These are phyloP conservation scores for Listrodromus nycthemerus DNA, from an alignment of 2,888 invertebrate species.

Conservation along the genomic window DNA sequence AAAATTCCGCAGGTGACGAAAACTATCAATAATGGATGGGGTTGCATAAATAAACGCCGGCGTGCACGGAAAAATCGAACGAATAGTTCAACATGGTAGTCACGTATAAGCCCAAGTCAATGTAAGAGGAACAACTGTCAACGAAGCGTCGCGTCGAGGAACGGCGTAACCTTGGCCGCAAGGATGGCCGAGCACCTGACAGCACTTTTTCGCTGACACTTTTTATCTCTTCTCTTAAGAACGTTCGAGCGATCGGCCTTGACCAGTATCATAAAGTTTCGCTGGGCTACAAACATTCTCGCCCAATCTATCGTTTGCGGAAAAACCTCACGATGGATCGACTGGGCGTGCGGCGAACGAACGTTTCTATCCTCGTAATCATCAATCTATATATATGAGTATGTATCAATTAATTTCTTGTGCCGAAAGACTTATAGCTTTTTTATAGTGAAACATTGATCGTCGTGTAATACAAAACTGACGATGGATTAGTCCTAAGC, in stretches of 20 bases:
- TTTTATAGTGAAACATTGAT: no score
- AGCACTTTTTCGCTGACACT: no score
- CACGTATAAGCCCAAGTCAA: no score
- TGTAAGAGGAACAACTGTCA: constrained; percentile 11
- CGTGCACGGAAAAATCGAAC: not conserved
- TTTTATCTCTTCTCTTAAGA: constrained; percentile 35
- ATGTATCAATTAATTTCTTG: no score
- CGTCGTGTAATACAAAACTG: no score
- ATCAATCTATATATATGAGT: no score
- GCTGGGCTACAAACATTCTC: not conserved
- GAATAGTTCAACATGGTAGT: not conserved
- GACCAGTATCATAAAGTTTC: constrained; percentile 8
- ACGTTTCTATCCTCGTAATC: constrained; percentile 21
- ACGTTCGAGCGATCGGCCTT: constrained; percentile 43
- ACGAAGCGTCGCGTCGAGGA: constrained; percentile 16
- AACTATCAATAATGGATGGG: not conserved
- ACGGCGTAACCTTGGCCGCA: constrained; percentile 46
- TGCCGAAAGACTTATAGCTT: no score
- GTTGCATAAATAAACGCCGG: not conserved
- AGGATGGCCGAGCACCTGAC: constrained; percentile 50
- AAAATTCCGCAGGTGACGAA: not conserved
- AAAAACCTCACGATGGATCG: not conserved
- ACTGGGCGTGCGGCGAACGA: not conserved
- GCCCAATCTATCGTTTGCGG: constrained; percentile 9
- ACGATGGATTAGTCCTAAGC: no score